Evolutionary conservation across 2,113 vertebrate genomes (phyloP), one percentile per base, ranked within the genome.

Genomic region (Caloenas nicobarica): DNA sequence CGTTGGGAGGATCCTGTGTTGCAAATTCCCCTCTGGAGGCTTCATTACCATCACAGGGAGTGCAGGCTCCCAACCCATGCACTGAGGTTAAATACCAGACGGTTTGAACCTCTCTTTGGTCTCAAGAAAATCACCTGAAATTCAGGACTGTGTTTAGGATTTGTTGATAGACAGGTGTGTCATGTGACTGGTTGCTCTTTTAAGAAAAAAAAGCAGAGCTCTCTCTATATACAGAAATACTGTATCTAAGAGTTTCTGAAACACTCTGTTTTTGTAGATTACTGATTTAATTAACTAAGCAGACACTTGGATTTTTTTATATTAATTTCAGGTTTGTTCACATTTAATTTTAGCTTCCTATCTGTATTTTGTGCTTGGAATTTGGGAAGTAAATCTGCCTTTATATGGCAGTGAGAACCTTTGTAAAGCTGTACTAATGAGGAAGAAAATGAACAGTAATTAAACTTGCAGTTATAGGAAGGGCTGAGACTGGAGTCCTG

Each of bases 381-480:
- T 80, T 40, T 61, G 72, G 72, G 62, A 87, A 9, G 10, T 81
- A 94, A 90, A 95, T 85, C 89, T 86, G 62, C 90, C 62, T 83
- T 91, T 92, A 56, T 79, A 26, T 34, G 71, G 88, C 91, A 68
- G 60, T 56, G 57, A 92, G 86, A 69, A 88, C 79, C 79, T 91
- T 93, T 69, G 86, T 83, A 93, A 91, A 70, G 83, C 95, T 65
- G 42, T 89, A 77, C 87, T 97, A 97, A 97, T 94, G 95, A 97
- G 94, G 70, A 94, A 81, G 86, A 91, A 97, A 96, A 96, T 40
- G 93, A 97, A 56, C 87, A 57, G 91, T 96, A 96, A 97, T 97
- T 97, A 97, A 95, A 88, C 36, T 48, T 58, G 74, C 0, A 1
- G 40, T 81, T 94, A 58, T 66, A 88, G 88, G 80, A 78, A 86